Conservation (phyloP, 2,888 invertebrate species). For the Lamellibrachia columna region DNA sequence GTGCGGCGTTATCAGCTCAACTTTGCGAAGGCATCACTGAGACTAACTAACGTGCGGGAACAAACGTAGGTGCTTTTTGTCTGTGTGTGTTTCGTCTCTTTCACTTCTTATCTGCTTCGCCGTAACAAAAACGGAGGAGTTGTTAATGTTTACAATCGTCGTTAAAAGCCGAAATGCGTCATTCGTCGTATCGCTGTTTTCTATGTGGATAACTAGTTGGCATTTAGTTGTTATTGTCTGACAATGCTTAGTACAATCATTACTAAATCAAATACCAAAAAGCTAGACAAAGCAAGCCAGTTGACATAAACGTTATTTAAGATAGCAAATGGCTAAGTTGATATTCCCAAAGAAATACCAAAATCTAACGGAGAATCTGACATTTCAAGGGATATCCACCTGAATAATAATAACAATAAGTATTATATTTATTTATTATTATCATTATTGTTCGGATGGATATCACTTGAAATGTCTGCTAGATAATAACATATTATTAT, state of each 20-base stretch:
- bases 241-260: neutral
- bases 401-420: neutral
- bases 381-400: neutral
- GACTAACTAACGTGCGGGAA: neutral
- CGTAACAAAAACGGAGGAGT: neutral
- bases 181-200: neutral
- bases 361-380: neutral
- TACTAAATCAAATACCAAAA: too few relatives aligned
- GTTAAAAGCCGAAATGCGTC: neutral
- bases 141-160: neutral
- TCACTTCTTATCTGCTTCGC: neutral
- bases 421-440: neutral
- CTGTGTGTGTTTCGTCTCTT: neutral
- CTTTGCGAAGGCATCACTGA: neutral
- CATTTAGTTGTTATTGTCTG: neutral
- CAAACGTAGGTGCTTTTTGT: neutral
- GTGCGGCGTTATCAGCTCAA: neutral
- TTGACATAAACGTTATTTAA: neutral
- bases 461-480: neutral
- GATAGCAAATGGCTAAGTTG: neutral
- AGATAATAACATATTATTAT: too few relatives aligned
- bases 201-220: neutral
- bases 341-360: neutral
- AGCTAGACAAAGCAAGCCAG: neutral
- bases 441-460: neutral